phyloP scores from a whole-genome alignment of 2,113 vertebrate genomes.

The Chionodraco myersi region DNA sequence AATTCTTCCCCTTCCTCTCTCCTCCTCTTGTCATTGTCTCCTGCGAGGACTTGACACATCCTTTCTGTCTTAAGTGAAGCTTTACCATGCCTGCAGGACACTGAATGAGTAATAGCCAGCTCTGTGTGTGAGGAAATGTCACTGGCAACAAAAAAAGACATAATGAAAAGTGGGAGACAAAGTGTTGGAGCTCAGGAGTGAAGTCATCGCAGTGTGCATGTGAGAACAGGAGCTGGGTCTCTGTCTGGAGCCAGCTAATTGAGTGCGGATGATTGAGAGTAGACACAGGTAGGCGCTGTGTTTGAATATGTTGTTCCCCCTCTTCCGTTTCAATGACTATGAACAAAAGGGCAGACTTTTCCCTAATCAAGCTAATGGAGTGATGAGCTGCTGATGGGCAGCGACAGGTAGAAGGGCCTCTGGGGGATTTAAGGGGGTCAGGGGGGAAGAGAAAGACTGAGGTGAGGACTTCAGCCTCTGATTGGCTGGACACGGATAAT shows the following conservation, averaged over 20 bases:
- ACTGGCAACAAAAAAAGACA: background rate
- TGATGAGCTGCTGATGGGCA: constrained; percentile 50
- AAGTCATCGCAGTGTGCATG: constrained; percentile 45
- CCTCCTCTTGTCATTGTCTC: constrained; percentile 12
- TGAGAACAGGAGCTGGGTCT: constrained; percentile 53
- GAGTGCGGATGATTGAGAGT: constrained; percentile 58
- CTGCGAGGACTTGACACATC: background rate
- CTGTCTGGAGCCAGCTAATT: constrained; percentile 61
- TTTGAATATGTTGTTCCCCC: constrained; percentile 26
- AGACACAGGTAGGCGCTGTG: constrained; percentile 38
- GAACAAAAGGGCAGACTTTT: constrained; percentile 78
- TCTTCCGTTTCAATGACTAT: constrained; percentile 71
- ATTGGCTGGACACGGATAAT: constrained; percentile 49
- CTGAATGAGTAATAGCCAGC: background rate
- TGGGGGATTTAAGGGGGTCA: constrained; percentile 27
- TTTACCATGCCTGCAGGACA: background rate
- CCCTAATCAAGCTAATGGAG: constrained; percentile 78
- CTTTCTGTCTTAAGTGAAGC: background rate
- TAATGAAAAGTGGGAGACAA: constrained; percentile 10
- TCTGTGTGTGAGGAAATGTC: constrained; percentile 3
- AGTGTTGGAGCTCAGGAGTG: constrained; percentile 27
- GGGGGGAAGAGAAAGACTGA: background rate
- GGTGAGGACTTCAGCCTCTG: constrained; percentile 12
- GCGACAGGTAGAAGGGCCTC: constrained; percentile 58
- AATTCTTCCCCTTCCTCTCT: constrained; percentile 3